Conservation (phyloP, 2,113 vertebrate genomes). For the Cisticola juncidis region DNA sequence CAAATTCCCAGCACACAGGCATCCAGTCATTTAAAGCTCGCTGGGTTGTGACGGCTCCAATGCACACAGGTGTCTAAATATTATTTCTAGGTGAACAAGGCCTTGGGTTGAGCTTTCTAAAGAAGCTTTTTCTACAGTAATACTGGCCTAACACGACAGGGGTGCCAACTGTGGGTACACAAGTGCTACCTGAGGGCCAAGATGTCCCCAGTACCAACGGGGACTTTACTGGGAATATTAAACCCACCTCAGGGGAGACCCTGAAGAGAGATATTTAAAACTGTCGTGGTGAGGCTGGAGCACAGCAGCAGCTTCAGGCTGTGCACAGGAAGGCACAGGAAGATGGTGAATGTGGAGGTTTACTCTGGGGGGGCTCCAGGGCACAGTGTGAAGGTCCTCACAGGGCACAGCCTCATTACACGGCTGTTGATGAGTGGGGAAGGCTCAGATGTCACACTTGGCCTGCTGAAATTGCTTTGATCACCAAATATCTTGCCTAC, state of each 20-base stretch:
- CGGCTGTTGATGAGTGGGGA: not conserved
- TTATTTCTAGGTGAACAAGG: not conserved
- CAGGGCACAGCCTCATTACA: not conserved
- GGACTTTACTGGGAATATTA: not conserved
- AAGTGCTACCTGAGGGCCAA: not conserved
- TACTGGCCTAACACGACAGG: not conserved
- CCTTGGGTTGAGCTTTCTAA: not conserved
- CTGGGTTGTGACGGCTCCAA: not conserved
- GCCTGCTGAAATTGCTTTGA: not conserved
- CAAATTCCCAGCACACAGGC: not conserved
- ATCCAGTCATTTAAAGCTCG: not conserved
- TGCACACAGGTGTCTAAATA: not conserved
- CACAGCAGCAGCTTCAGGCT: not conserved
- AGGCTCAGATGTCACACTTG: not conserved
- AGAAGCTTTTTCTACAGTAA: not conserved
- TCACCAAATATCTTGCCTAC: accelerated
- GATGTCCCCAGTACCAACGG: not conserved
- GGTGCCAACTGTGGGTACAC: not conserved
- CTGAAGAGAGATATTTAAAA: not conserved
- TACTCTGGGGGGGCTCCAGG: not conserved
- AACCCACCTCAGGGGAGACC: not conserved
- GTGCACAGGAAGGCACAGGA: not conserved
- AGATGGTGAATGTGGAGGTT: too few relatives aligned
- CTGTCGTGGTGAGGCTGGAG: not conserved
- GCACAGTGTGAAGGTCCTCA: not conserved